These are phyloP conservation scores for Bos javanicus DNA, from an alignment of 2,113 vertebrate genomes.

Conservation along the genomic window DNA sequence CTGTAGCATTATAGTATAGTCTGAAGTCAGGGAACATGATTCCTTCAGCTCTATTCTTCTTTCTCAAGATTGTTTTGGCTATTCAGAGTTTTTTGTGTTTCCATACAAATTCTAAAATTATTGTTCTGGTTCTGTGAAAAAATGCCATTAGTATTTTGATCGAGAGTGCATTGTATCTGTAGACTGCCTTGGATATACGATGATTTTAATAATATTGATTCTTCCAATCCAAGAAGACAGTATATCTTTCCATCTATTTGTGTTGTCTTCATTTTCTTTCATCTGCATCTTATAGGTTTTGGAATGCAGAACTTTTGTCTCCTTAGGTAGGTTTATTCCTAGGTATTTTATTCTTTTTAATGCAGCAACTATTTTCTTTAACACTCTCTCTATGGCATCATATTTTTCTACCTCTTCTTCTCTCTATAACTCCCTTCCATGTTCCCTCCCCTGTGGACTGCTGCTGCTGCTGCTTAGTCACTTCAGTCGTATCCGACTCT, in stretches of 20 bases:
- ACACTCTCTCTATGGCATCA: background rate
- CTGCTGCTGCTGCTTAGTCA: too few relatives aligned
- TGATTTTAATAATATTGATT: background rate
- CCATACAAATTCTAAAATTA: background rate
- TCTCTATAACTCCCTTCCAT: background rate
- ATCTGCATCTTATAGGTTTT: background rate
- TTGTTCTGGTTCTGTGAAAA: background rate
- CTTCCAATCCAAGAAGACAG: background rate
- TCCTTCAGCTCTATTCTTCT: background rate
- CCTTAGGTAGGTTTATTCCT: background rate
- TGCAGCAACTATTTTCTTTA: background rate
- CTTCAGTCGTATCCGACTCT: too few relatives aligned
- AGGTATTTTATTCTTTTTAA: background rate
- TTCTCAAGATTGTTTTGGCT: background rate
- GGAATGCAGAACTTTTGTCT: background rate
- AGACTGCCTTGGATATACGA: background rate
- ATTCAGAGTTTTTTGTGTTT: background rate
- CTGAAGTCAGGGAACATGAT: background rate
- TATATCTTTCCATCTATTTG: background rate
- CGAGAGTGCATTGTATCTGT: background rate
- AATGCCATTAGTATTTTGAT: background rate
- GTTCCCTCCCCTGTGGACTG: background rate
- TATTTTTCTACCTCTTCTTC: background rate
- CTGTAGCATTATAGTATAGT: background rate
- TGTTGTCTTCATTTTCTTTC: background rate